Evolutionary conservation across 2,888 invertebrate genomes (phyloP).

Genomic region (Stomorhina lunata): DNA sequence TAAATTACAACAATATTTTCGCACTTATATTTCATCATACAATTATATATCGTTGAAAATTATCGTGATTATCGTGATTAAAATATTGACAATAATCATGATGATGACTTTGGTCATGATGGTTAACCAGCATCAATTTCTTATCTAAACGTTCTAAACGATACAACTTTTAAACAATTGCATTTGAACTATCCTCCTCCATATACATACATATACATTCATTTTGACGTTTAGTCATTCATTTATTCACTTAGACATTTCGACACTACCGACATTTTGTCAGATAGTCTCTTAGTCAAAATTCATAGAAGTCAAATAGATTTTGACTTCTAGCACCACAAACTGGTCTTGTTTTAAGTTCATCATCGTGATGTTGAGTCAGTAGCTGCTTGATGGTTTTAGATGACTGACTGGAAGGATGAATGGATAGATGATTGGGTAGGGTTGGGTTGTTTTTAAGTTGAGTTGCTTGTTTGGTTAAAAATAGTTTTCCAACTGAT

Average conservation of each 20-base stretch:
- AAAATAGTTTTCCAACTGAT: conserved; percentile 62
- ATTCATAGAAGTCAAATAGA: not conserved
- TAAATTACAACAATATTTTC: no score
- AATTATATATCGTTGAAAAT: not conserved
- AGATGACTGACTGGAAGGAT: conserved; percentile 12
- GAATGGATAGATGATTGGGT: no score
- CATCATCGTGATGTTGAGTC: conserved; percentile 34
- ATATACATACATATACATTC: not conserved
- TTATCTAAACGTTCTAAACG: conserved; percentile 68
- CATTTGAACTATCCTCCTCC: conserved; percentile 38
- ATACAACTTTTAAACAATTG: conserved; percentile 59
- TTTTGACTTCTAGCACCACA: not conserved
- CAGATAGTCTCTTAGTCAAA: not conserved
- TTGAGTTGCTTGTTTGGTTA: conserved; percentile 46
- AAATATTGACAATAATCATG: conserved; percentile 12
- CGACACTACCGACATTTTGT: conserved; percentile 18
- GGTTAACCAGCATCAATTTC: conserved; percentile 59
- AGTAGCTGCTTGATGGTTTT: conserved; percentile 21
- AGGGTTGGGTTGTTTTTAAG: no score
- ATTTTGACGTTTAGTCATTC: not conserved
- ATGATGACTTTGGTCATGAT: conserved; percentile 33
- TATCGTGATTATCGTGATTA: not conserved
- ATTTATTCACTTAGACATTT: conserved; percentile 38
- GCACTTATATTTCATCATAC: no score
- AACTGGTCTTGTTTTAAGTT: conserved; percentile 31